These are phyloP conservation scores for Megamerina dolium DNA, from an alignment of 2,888 invertebrate genomes.

Conservation along the genomic window DNA sequence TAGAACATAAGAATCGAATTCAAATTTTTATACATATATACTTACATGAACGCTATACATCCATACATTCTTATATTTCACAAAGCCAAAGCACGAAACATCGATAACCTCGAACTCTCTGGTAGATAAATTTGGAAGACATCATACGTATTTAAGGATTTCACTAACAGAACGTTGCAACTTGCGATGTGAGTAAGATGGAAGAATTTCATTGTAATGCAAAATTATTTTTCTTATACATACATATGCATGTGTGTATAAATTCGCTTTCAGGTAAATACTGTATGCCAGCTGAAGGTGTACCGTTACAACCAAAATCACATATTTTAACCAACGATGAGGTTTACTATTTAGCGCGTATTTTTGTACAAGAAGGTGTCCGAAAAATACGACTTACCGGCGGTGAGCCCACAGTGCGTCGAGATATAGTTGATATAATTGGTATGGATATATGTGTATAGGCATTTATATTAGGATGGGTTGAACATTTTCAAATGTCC, in stretches of 20 bases:
- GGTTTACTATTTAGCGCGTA: conserved; percentile 66
- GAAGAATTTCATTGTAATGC: no score
- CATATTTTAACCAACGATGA: conserved; percentile 76
- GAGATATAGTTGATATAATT: conserved; percentile 79
- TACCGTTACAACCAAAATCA: conserved; percentile 68
- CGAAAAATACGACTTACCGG: conserved; percentile 92
- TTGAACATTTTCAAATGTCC: no score
- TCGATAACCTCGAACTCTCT: conserved; percentile 44
- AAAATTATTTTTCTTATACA: neutral
- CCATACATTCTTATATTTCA: no score
- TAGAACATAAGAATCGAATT: no score
- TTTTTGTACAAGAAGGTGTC: conserved; percentile 86
- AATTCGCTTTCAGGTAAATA: conserved; percentile 66
- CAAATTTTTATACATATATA: no score
- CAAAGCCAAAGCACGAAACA: conserved; percentile 5
- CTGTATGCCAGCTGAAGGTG: conserved; percentile 98
- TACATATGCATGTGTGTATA: neutral
- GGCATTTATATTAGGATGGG: no score
- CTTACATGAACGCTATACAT: no score
- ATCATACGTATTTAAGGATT: conserved; percentile 90
- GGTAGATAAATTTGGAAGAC: conserved; percentile 77
- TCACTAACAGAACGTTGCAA: conserved; percentile 96
- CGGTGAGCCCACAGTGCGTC: conserved; percentile 90
- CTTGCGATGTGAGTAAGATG: conserved; percentile 79
- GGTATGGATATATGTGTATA: no score